Evolutionary conservation across 2,113 vertebrate genomes (phyloP).

Genomic region (Geococcyx californianus): DNA sequence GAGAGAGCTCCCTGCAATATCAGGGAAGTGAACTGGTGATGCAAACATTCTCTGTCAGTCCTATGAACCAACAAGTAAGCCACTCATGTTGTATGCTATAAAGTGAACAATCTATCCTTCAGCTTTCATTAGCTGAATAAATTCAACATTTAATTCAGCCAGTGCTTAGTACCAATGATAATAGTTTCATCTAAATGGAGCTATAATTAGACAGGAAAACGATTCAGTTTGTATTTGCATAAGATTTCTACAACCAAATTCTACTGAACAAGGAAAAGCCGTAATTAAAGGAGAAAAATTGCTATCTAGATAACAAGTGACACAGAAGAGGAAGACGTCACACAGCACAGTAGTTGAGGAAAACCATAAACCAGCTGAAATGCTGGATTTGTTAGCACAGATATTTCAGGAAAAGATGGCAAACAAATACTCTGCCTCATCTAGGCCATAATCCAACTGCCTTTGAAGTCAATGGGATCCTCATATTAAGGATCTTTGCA

Average conservation of each 20-base stretch:
- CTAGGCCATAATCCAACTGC: background rate
- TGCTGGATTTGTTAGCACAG: background rate
- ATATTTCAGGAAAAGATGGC: background rate
- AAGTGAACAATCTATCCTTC: conserved; percentile 19
- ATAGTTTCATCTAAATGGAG: conserved; percentile 8
- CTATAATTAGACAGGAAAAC: conserved; percentile 49
- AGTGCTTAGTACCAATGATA: background rate
- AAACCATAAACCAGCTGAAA: background rate
- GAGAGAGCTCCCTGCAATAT: background rate
- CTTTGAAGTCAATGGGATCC: background rate
- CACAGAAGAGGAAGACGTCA: background rate
- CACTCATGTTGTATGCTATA: background rate
- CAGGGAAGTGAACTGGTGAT: background rate
- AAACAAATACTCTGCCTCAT: background rate
- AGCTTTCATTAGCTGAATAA: conserved; percentile 3
- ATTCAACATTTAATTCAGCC: conserved; percentile 3
- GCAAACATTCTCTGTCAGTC: background rate
- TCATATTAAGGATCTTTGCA: background rate
- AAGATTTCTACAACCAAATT: background rate
- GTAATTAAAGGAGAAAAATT: conserved; percentile 46
- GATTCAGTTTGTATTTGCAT: conserved; percentile 28
- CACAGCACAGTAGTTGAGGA: background rate
- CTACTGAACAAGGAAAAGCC: conserved; percentile 15
- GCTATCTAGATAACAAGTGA: conserved; percentile 13
- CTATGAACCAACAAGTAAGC: background rate